Percentiles rank a stretch among this genome's conserved stretches.
Evolutionary conservation across 2,797 vertebrate genomes (phyloP).

Genomic region (Malacoraja senta): DNA sequence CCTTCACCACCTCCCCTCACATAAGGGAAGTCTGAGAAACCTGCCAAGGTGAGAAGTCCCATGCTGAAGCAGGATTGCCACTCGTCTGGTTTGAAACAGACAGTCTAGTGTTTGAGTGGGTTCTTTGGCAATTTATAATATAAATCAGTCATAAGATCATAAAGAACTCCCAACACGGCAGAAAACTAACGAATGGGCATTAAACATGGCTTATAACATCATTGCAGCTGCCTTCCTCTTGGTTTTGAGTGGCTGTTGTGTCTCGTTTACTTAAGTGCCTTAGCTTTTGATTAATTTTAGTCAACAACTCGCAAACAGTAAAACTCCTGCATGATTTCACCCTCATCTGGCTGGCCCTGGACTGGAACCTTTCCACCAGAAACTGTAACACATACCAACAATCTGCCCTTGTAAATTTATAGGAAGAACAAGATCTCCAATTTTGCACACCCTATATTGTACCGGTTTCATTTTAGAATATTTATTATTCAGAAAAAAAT

Average conservation of each 20-base stretch:
- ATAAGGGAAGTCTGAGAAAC: background rate
- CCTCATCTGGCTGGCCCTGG: no score
- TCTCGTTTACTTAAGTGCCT: background rate
- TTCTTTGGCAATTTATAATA: background rate
- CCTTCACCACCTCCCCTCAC: background rate
- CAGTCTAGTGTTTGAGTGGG: background rate
- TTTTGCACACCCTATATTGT: background rate
- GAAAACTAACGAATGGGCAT: background rate
- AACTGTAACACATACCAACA: background rate
- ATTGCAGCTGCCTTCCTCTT: background rate
- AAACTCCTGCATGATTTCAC: background rate
- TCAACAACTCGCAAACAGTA: background rate
- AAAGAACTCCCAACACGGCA: background rate
- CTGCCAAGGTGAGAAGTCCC: background rate
- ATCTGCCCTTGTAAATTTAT: background rate
- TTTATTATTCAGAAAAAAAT: background rate
- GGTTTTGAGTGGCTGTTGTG: no score
- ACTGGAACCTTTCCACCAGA: background rate
- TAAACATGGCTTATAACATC: background rate
- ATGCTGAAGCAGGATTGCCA: background rate
- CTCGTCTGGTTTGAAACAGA: background rate
- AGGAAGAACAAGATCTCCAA: background rate
- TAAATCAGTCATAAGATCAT: background rate
- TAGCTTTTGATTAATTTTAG: background rate
- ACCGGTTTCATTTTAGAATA: background rate